A percentile compares a stretch with the other conserved stretches of the same genome.
phyloP scores from a whole-genome alignment of 2,113 vertebrate species.

The Austrofundulus limnaeus region DNA sequence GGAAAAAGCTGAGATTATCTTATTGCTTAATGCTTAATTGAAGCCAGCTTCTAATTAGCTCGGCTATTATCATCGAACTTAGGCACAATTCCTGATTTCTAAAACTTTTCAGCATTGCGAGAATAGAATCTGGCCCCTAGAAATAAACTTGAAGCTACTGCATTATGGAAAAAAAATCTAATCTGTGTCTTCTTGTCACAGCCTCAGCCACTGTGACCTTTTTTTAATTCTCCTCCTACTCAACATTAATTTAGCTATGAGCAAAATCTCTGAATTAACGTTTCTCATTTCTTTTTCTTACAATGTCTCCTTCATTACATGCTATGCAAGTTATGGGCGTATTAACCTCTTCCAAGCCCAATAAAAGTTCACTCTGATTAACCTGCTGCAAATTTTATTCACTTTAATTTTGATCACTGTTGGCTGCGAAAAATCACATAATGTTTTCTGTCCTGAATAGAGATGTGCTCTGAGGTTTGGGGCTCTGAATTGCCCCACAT shows the following conservation, averaged over 20 bases:
- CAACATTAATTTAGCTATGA: conserved; percentile 70
- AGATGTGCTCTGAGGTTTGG: conserved; percentile 49
- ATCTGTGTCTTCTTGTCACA: conserved; percentile 66
- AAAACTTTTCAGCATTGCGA: conserved; percentile 55
- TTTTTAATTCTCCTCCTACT: conserved; percentile 67
- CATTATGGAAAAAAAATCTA: conserved; percentile 54
- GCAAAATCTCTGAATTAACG: conserved; percentile 66
- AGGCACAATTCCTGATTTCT: conserved; percentile 64
- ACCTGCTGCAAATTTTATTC: conserved; percentile 46
- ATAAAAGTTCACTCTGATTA: conserved; percentile 44
- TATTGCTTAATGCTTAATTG: conserved; percentile 76
- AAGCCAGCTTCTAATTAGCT: conserved; percentile 74
- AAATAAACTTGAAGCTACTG: conserved; percentile 63
- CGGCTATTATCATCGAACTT: conserved; percentile 68
- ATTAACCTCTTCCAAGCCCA: conserved; percentile 45
- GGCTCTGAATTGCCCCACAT: conserved; percentile 52
- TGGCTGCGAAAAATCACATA: conserved; percentile 52
- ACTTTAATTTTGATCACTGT: conserved; percentile 48
- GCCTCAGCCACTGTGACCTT: conserved; percentile 63
- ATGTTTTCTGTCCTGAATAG: conserved; percentile 46
- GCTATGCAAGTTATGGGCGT: conserved; percentile 46
- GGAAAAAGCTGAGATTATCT: conserved; percentile 70
- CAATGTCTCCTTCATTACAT: conserved; percentile 61
- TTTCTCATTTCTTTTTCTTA: conserved; percentile 45
- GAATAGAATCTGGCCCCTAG: conserved; percentile 52